Base-by-base conservation (phyloP, 2,113 vertebrate genomes). In the Tyrannus savana region DNA sequence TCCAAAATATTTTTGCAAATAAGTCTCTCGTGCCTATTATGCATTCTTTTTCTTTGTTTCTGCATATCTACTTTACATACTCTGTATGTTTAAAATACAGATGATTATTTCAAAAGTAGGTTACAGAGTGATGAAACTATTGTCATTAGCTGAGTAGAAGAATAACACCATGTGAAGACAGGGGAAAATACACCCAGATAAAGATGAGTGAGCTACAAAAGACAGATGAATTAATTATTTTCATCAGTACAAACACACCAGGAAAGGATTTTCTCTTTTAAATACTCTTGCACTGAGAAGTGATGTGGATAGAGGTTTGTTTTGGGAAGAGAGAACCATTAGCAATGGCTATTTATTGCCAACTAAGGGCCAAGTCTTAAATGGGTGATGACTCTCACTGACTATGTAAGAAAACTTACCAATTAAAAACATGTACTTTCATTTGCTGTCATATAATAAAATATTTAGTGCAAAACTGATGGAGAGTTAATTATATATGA, bases 41-140 rank as follows among this genome's bases (percentile, higher is more conserved):
- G 4, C 35, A 52, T 80, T 69, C 27, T 6, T 80, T 75, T 77
- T 50, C 50, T 79, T 83, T 9, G 53, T 66, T 74, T 91, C 67
- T 80, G 6, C 42, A 22, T 47, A 35, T 52, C 82, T 88, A 59
- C 49, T 87, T 86, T 63, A 39, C 59, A 71, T 86, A 76, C 50
- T 73, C 68, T 60, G 10, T 63, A 72, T 42, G 28, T 41, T 82
- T 71, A 90, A 85, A 87, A 82, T 46, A 58, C 84, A 89, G 19
- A 76, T 42, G n/a, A 73, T 76, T 78, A 75, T 84, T 91, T 96
- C 67, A 88, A 79, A 96, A 93, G 67, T 46, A 82, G 60, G 63
- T 76, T 94, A 73, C 14, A 72, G 41, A 83, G 19, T 77, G 46
- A 33, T 88, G 63, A 62, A 77, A 59, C 13, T 46, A 22, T 58